phyloP scores from a whole-genome alignment of 2,888 invertebrate species.

The Drosophila maculinotata region DNA sequence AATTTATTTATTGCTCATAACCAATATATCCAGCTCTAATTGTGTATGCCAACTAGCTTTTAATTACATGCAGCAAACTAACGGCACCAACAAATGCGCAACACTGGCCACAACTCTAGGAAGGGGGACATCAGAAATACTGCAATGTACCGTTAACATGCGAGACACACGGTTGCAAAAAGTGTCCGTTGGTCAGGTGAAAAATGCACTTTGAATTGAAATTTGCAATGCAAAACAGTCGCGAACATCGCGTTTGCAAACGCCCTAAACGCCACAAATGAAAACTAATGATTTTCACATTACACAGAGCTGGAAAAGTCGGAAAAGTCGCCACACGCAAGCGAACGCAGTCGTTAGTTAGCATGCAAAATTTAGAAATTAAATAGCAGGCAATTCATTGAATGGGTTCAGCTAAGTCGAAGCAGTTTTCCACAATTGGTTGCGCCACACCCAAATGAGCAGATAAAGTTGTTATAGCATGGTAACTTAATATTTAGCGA shows the following conservation, averaged over 20 bases:
- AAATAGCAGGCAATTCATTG: conserved; percentile 33
- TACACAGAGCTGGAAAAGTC: conserved; percentile 33
- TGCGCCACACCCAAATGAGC: conserved; percentile 5
- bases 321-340: conserved; percentile 47
- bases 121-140: conserved; percentile 52
- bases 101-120: conserved; percentile 44
- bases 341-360: conserved; percentile 21
- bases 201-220: conserved; percentile 52
- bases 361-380: conserved; percentile 34
- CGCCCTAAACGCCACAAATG: conserved; percentile 71
- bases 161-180: conserved; percentile 37
- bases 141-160: conserved; percentile 55
- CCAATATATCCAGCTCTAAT: background rate
- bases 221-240: conserved; percentile 57
- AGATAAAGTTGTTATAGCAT: background rate
- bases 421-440: conserved; percentile 1
- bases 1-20: background rate
- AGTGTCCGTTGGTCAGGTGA: conserved; percentile 40
- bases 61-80: conserved; percentile 30
- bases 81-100: conserved; percentile 50
- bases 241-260: conserved; percentile 23
- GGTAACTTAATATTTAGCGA: background rate
- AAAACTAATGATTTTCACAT: conserved; percentile 75
- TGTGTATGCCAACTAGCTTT: background rate
- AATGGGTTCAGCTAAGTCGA: conserved; percentile 2